A percentile compares a stretch with the other conserved stretches of the same genome.
phyloP scores from a whole-genome alignment of 30 jellyfish, hydroid and myxozoan species.

The Chironex yamaguchii region DNA sequence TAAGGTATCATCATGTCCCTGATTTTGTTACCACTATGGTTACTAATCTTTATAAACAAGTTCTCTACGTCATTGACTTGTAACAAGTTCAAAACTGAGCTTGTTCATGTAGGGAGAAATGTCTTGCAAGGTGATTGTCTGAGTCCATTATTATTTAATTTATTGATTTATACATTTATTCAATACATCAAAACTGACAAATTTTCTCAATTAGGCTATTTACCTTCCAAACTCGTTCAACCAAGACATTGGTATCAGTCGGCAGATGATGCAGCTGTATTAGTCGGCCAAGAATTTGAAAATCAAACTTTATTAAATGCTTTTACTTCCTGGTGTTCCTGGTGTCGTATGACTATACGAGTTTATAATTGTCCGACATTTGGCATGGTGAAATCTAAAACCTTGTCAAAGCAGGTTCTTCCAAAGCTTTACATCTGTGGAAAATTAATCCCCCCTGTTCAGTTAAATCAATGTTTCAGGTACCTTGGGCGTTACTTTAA shows the following conservation, averaged over 20 bases:
- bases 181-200: slow-evolving; percentile 16
- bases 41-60: background rate
- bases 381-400: background rate
- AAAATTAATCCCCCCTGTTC: background rate
- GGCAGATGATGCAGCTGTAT: slow-evolving; percentile 46
- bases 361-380: slow-evolving; percentile 7
- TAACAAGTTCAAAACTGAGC: background rate
- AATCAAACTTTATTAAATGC: slow-evolving; percentile 17
- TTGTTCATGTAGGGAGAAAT: background rate
- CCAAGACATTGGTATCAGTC: slow-evolving; percentile 22
- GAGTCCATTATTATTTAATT: slow-evolving; percentile 6
- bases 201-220: slow-evolving; percentile 16
- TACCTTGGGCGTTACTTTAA: slow-evolving; percentile 26
- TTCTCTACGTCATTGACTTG: background rate
- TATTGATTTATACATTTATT: slow-evolving; percentile 8
- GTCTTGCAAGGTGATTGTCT: slow-evolving; percentile 48
- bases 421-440: background rate
- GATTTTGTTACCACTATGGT: background rate
- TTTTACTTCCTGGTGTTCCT: slow-evolving; percentile 18
- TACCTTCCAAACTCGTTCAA: background rate
- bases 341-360: slow-evolving; percentile 10
- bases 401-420: slow-evolving; percentile 2
- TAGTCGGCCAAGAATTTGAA: background rate
- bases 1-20: slow-evolving; percentile 17
- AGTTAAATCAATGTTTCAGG: background rate